A percentile compares a stretch with the other conserved stretches of the same genome.
Conservation (phyloP, 2,113 vertebrate species). For the Phalacrocorax pelagicus region DNA sequence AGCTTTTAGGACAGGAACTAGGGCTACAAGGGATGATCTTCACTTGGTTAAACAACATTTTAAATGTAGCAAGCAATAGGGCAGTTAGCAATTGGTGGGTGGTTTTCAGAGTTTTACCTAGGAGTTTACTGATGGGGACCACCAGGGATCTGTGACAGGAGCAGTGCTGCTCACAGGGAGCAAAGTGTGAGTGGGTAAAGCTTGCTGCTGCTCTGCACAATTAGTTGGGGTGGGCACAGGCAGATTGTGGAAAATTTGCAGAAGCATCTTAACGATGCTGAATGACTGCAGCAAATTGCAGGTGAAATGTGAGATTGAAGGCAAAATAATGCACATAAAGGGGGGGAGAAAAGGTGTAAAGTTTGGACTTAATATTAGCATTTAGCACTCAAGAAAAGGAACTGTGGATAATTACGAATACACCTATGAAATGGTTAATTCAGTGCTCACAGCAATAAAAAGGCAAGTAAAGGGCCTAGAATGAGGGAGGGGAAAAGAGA, state of each 20-base stretch:
- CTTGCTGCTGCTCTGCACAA: not conserved
- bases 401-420: not conserved
- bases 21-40: not conserved
- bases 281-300: not conserved
- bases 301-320: not conserved
- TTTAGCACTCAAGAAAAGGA: not conserved
- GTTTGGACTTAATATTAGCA: not conserved
- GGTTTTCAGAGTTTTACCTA: not conserved
- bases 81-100: not conserved
- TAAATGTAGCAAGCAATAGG: not conserved
- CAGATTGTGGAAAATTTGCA: not conserved
- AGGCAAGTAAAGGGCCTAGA: not conserved
- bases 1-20: not conserved
- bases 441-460: not conserved
- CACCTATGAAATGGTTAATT: not conserved
- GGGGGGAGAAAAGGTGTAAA: not conserved
- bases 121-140: not conserved
- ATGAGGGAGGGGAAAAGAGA: not conserved
- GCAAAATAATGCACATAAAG: not conserved
- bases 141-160: not conserved
- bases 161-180: not conserved
- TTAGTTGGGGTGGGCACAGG: not conserved
- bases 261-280: not conserved
- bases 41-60: not conserved
- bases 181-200: not conserved